Base-by-base conservation (phyloP, 2,888 invertebrate species). In the Dichetophora obliterata region DNA sequence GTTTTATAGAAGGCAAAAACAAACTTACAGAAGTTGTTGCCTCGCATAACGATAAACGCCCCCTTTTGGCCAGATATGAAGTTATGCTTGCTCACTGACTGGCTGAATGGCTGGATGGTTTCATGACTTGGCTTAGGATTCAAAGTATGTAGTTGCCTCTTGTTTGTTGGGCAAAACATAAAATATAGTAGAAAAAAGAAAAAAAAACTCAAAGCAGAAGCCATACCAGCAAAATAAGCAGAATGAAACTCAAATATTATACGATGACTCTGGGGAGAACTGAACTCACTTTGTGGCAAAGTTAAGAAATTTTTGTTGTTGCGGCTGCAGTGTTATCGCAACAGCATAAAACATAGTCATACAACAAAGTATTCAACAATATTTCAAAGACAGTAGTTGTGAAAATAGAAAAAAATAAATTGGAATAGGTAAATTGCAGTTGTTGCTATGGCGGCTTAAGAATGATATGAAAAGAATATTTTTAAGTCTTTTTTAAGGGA, bases 11-110 rank as follows among this genome's bases (percentile, higher is more conserved):
- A 22, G 31, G 31, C 31, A 81, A 85, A 83, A 83, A 82, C 85
- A 84, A 86, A 85, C 84, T 85, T 84, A 82, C 86, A 86, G 85
- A 86, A 85, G 86, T 85, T 86, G 84, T 84, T 86, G 83, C 83
- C 83, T 83, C 84, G 84, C 83, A 86, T 84, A 84, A 84, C 86
- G 84, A 86, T 85, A 84, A 85, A 85, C 85, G 85, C 85, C 85
- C 85, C 83, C 83, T 84, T 85, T 83, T 83, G 75, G 63, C 54
- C 76, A 82, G 84, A 84, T 85, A 85, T 83, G 82, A 84, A 85
- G 84, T 85, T 84, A 85, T 84, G 82, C 84, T 82, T 83, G 34
- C 22, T 57, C 54, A 37, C 57, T n/a, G 57, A 8, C 16, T 54
- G 31, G 54, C 54, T 54, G 54, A 31, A 27, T 24, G 27, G 50